phyloP scores from a whole-genome alignment of 2,113 vertebrate species.

The Salminus brasiliensis region DNA sequence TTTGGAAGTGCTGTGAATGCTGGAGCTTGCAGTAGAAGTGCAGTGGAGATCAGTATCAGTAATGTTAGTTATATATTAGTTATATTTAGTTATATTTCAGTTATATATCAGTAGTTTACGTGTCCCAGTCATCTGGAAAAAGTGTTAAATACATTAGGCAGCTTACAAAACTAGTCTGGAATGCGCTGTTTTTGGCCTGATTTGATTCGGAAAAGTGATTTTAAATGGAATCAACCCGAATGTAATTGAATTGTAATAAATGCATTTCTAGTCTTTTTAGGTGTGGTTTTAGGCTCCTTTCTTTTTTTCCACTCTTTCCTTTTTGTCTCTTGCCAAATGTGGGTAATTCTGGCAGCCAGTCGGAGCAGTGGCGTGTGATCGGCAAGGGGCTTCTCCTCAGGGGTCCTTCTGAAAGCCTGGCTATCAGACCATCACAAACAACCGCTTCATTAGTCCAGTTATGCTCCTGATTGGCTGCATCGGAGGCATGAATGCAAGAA shows the following conservation, averaged over 20 bases:
- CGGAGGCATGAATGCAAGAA: constrained; percentile 9
- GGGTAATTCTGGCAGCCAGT: constrained; percentile 18
- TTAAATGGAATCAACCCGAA: background rate
- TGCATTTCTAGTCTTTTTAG: background rate
- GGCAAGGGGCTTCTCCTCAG: constrained; percentile 43
- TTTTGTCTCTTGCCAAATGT: background rate
- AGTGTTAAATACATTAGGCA: background rate
- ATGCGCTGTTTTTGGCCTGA: background rate
- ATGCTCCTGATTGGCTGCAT: constrained; percentile 37
- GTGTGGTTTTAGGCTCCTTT: background rate
- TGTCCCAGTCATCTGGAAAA: background rate
- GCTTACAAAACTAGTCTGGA: background rate
- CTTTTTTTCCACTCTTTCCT: background rate
- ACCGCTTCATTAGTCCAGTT: constrained; percentile 50
- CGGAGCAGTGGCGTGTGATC: constrained; percentile 12
- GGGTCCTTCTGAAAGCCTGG: constrained; percentile 45
- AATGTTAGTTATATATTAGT: too few relatives aligned
- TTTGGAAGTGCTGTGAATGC: background rate
- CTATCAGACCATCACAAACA: constrained; percentile 41
- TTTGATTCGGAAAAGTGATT: background rate
- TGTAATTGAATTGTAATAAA: background rate
- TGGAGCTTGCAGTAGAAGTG: background rate
- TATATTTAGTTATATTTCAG: too few relatives aligned
- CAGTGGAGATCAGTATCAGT: too few relatives aligned
- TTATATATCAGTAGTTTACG: too few relatives aligned